Conservation (phyloP, 2,113 vertebrate genomes). For the Brachyhypopomus occidentalis region DNA sequence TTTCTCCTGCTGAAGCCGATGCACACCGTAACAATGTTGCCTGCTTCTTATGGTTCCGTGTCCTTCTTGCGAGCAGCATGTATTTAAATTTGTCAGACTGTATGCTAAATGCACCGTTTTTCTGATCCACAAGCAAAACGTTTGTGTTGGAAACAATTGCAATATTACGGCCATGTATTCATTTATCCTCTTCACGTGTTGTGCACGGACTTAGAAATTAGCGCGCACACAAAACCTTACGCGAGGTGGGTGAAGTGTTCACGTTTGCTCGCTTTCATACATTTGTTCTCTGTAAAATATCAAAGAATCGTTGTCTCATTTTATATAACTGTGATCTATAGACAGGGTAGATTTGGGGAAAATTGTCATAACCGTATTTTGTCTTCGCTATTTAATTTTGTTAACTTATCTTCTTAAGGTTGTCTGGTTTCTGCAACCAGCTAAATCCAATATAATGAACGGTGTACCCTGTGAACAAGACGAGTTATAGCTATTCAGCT, state of each 20-base stretch:
- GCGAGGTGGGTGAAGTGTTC: slow-evolving; percentile 77
- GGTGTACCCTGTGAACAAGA: background rate
- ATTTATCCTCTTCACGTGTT: background rate
- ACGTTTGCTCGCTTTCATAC: slow-evolving; percentile 75
- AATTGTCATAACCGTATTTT: background rate
- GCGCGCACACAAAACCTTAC: slow-evolving; percentile 71
- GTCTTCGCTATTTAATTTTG: slow-evolving; percentile 8
- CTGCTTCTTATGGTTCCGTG: background rate
- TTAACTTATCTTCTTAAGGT: slow-evolving; percentile 46
- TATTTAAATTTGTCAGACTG: slow-evolving; percentile 7
- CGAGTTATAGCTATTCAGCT: background rate
- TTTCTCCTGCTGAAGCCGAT: background rate
- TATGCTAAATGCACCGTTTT: background rate
- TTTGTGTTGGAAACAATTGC: background rate
- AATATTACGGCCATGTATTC: background rate
- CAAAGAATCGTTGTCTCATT: slow-evolving; percentile 63
- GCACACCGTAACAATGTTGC: slow-evolving; percentile 41
- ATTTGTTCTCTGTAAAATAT: slow-evolving; percentile 53
- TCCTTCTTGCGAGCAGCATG: slow-evolving; percentile 13
- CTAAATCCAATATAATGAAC: background rate
- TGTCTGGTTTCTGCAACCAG: background rate
- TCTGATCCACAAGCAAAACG: background rate
- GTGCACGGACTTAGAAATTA: slow-evolving; percentile 61
- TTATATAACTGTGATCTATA: slow-evolving; percentile 80
- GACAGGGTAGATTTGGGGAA: slow-evolving; percentile 14